phyloP scores from a whole-genome alignment of 2,888 invertebrate species.

The Pinctada fucata region DNA sequence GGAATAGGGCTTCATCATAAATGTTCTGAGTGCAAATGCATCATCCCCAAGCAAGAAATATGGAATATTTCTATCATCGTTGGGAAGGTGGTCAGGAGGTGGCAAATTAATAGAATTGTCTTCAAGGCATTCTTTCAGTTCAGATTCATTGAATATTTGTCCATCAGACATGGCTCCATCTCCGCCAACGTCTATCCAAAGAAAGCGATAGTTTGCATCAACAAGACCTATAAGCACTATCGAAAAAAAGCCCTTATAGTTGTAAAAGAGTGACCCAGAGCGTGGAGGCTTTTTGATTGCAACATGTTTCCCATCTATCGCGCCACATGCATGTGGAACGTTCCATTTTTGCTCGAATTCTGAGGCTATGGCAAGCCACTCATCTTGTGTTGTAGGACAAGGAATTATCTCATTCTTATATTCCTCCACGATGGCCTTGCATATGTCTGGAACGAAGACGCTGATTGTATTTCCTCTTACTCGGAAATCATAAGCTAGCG shows the following conservation, averaged over 20 bases:
- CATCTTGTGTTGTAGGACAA: conserved; percentile 41
- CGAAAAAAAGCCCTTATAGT: conserved; percentile 51
- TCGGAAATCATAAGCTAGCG: conserved; percentile 49
- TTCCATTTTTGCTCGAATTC: conserved; percentile 49
- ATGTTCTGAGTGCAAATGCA: conserved; percentile 52
- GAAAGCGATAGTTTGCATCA: conserved; percentile 51
- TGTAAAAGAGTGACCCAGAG: conserved; percentile 47
- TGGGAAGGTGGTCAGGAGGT: conserved; percentile 36
- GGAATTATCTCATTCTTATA: conserved; percentile 44
- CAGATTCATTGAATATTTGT: conserved; percentile 44
- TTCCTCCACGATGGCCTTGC: conserved; percentile 50
- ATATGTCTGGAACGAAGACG: conserved; percentile 49
- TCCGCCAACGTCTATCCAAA: conserved; percentile 43
- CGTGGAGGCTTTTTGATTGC: conserved; percentile 43
- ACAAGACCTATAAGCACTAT: conserved; percentile 51
- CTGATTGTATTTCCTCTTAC: conserved; percentile 51
- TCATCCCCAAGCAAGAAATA: conserved; percentile 56
- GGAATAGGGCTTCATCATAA: conserved; percentile 55
- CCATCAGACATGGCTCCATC: conserved; percentile 42
- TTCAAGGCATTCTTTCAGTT: conserved; percentile 41
- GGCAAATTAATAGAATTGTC: conserved; percentile 44
- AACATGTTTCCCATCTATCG: conserved; percentile 58
- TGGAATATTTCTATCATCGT: conserved; percentile 44
- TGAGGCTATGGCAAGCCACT: conserved; percentile 47
- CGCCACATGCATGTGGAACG: conserved; percentile 52